Evolutionary conservation across 2,888 invertebrate species (phyloP).

Genomic region (Ochlodes sylvanus): DNA sequence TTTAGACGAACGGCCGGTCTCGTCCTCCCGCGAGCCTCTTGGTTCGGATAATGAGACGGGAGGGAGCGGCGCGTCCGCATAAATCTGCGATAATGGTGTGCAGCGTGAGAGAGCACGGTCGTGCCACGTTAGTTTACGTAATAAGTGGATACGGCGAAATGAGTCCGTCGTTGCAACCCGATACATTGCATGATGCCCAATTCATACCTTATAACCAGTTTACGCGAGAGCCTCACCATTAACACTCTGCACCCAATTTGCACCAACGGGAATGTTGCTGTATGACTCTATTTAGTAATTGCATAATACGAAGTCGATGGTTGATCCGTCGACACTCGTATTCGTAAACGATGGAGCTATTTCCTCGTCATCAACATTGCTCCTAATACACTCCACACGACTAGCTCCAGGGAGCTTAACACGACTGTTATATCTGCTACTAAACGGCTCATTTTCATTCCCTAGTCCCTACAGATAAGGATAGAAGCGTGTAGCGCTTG

Average conservation of each 20-base stretch:
- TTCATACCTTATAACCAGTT: slow-evolving; percentile 56
- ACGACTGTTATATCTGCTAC: slow-evolving; percentile 53
- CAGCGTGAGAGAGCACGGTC: slow-evolving; percentile 78
- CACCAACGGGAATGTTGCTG: slow-evolving; percentile 32
- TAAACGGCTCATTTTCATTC: slow-evolving; percentile 57
- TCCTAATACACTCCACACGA: slow-evolving; percentile 62
- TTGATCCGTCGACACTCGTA: slow-evolving; percentile 49
- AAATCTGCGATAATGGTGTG: slow-evolving; percentile 74
- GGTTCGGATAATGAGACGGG: slow-evolving; percentile 76
- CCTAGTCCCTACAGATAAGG: slow-evolving; percentile 43
- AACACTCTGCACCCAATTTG: slow-evolving; percentile 27
- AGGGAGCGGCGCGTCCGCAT: slow-evolving; percentile 70
- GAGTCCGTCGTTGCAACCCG: slow-evolving; percentile 57
- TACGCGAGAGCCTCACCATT: slow-evolving; percentile 31
- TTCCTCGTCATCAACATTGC: slow-evolving; percentile 57
- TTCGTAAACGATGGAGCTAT: slow-evolving; percentile 55
- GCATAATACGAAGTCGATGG: slow-evolving; percentile 49
- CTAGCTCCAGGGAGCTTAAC: slow-evolving; percentile 56
- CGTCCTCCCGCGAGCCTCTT: slow-evolving; percentile 64
- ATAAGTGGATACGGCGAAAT: slow-evolving; percentile 69
- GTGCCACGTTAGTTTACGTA: slow-evolving; percentile 75
- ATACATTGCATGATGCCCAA: slow-evolving; percentile 55
- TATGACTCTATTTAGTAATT: slow-evolving; percentile 53
- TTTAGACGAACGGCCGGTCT: slow-evolving; percentile 67
- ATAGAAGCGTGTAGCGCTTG: slow-evolving; percentile 52